phyloP scores from a whole-genome alignment of 2,888 invertebrate genomes.

The Pediacus dermestoides region DNA sequence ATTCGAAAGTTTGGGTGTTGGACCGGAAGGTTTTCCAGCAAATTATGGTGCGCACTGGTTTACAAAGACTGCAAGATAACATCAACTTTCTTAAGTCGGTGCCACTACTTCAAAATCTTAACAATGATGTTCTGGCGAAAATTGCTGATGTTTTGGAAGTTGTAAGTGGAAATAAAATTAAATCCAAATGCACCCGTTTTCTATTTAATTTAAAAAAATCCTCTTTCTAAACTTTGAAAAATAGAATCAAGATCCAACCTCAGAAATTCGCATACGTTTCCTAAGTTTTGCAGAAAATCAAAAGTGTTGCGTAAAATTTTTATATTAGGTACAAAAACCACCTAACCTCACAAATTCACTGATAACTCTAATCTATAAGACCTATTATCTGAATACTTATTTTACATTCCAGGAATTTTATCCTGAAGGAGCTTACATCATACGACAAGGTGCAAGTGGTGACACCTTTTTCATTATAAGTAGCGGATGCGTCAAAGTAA shows the following conservation, averaged over 20 bases:
- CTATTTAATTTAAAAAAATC: no score
- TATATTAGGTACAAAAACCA: no score
- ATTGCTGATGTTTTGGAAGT: constrained; percentile 70
- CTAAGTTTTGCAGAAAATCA: constrained; percentile 2
- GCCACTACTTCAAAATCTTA: constrained; percentile 57
- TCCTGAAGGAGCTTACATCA: constrained; percentile 60
- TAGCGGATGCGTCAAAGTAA: constrained; percentile 57
- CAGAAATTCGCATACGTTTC: no score
- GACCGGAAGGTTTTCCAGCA: constrained; percentile 66
- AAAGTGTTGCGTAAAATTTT: no score
- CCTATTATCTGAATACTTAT: not conserved
- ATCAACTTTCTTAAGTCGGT: constrained; percentile 64
- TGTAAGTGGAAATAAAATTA: constrained; percentile 47
- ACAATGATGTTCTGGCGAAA: constrained; percentile 59
- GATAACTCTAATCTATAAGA: no score
- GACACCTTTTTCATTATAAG: constrained; percentile 66
- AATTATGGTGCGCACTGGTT: constrained; percentile 68
- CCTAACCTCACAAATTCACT: no score
- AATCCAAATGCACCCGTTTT: no score
- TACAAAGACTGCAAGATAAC: constrained; percentile 64
- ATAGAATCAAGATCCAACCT: no score
- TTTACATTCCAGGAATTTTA: constrained; percentile 55
- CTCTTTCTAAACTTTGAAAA: no score
- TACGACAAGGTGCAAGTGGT: constrained; percentile 62
- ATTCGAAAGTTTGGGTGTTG: constrained; percentile 66